Percentiles rank a stretch among this genome's conserved stretches.
Conservation (phyloP, 2,888 invertebrate genomes). For the Hylaea fasciaria region DNA sequence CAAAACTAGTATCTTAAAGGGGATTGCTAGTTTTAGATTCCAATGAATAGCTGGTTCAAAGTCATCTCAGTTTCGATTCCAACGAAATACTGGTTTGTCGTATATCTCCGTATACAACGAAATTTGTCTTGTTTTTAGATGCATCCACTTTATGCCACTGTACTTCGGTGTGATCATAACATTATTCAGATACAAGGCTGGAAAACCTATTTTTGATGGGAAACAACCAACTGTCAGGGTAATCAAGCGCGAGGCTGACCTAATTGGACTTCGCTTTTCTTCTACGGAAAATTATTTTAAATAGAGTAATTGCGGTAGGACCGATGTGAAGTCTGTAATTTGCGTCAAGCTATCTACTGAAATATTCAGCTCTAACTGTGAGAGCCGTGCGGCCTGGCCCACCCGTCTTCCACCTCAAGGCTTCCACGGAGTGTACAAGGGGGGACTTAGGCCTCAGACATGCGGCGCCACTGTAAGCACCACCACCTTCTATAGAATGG, state of each 20-base stretch:
- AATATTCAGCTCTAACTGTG: slow-evolving; percentile 74
- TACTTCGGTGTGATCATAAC: neutral
- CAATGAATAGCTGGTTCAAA: too few species aligned
- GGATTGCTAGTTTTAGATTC: too few species aligned
- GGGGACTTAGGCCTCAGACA: slow-evolving; percentile 37
- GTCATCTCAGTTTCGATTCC: too few species aligned
- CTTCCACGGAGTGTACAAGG: slow-evolving; percentile 35
- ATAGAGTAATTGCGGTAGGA: slow-evolving; percentile 64
- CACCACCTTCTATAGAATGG: slow-evolving; percentile 53
- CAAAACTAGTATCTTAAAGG: too few species aligned
- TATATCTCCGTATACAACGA: neutral
- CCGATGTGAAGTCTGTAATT: slow-evolving; percentile 72
- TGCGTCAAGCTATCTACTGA: slow-evolving; percentile 65
- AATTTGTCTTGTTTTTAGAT: neutral
- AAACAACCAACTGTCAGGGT: slow-evolving; percentile 57
- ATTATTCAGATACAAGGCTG: slow-evolving; percentile 24
- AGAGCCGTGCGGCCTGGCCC: slow-evolving; percentile 62
- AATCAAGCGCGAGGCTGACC: slow-evolving; percentile 65
- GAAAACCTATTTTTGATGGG: slow-evolving; percentile 55
- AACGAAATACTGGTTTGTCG: too few species aligned
- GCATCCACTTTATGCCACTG: neutral
- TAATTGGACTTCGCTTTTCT: slow-evolving; percentile 61
- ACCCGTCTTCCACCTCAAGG: slow-evolving; percentile 45
- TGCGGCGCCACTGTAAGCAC: slow-evolving; percentile 38
- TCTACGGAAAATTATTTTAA: slow-evolving; percentile 61